Evolutionary conservation across 1,140 invertebrate genomes (phyloP).

Genomic region (Frieseomelitta varia): DNA sequence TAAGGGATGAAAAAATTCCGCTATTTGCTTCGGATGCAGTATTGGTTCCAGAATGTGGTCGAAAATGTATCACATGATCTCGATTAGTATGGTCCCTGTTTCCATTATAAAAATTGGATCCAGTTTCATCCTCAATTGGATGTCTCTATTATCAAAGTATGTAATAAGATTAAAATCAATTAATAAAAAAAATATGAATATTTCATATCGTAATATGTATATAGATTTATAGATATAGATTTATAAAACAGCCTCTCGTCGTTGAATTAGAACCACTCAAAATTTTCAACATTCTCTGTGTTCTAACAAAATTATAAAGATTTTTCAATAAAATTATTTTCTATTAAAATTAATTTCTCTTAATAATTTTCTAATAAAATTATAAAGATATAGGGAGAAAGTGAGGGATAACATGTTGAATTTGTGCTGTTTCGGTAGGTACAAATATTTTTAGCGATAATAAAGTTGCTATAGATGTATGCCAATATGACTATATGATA

Average conservation of each 20-base stretch:
- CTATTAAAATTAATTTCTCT: too few species aligned
- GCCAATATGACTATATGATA: too few species aligned
- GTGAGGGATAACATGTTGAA: not conserved
- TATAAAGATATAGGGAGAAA: not conserved
- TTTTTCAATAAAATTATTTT: too few species aligned
- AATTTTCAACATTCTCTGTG: too few species aligned
- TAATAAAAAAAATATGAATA: not conserved
- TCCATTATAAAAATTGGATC: slow-evolving; percentile 67
- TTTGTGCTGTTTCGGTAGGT: not conserved
- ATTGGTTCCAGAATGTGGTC: slow-evolving; percentile 73
- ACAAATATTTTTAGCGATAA: too few species aligned
- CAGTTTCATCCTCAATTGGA: slow-evolving; percentile 66
- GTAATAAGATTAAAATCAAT: not conserved
- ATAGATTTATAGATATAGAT: not conserved
- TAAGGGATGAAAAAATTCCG: slow-evolving; percentile 89
- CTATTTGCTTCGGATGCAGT: slow-evolving; percentile 77
- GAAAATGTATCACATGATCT: slow-evolving; percentile 75
- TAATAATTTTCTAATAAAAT: too few species aligned
- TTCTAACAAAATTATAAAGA: too few species aligned
- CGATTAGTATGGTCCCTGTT: slow-evolving; percentile 74
- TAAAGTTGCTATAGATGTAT: too few species aligned
- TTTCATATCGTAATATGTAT: not conserved
- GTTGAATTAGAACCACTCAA: too few species aligned
- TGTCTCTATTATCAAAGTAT: slow-evolving; percentile 67
- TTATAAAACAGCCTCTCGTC: too few species aligned